phyloP scores from a whole-genome alignment of 2,797 vertebrate genomes.

The Champsocephalus gunnari region DNA sequence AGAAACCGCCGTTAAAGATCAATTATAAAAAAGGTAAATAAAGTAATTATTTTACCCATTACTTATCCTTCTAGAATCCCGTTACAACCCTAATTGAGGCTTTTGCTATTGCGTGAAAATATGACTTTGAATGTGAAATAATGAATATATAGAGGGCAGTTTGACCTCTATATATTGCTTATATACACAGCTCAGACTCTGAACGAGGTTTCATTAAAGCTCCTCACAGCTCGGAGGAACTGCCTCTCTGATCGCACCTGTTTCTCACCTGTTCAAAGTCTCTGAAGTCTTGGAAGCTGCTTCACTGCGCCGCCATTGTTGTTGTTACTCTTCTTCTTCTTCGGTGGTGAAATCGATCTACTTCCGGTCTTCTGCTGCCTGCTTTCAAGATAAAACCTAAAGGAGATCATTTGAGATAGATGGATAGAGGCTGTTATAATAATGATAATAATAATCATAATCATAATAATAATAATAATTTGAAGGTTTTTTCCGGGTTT shows the following conservation, averaged over 20 bases:
- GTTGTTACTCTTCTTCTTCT: constrained; percentile 5
- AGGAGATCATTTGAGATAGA: not conserved
- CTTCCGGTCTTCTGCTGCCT: constrained; percentile 19
- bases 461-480: no score
- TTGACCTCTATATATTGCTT: no score
- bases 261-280: not conserved
- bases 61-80: not conserved
- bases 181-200: no score
- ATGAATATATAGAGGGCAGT: no score
- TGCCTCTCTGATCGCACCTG: not conserved
- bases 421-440: no score
- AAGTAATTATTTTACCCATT: accelerated
- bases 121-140: no score
- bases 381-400: constrained; percentile 8
- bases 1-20: no score
- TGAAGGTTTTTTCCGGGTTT: no score
- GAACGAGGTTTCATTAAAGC: not conserved
- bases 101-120: no score
- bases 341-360: not conserved
- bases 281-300: not conserved
- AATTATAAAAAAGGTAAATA: no score
- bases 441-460: no score
- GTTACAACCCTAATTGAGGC: not conserved
- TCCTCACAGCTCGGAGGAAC: accelerated
- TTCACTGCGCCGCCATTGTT: constrained; percentile 19